These are phyloP conservation scores for Cataglyphis cursor DNA, from an alignment of 2,888 invertebrate genomes.

Conservation along the genomic window DNA sequence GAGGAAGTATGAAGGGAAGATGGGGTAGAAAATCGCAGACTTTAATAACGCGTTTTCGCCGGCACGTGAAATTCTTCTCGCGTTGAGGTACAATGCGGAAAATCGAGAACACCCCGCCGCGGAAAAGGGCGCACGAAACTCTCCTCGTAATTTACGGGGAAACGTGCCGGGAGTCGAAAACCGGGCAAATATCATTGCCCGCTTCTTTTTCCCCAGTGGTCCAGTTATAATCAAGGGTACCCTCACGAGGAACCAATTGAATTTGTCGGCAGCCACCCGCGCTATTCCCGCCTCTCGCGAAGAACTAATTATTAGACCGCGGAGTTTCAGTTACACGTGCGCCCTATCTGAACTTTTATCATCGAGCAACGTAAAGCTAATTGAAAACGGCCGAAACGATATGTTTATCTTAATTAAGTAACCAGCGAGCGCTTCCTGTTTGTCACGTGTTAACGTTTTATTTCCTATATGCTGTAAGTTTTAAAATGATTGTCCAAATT, in stretches of 20 bases:
- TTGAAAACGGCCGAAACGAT: slow-evolving; percentile 42
- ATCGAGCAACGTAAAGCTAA: slow-evolving; percentile 44
- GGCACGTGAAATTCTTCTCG: slow-evolving; percentile 75
- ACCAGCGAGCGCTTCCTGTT: neutral
- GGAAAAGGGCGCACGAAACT: slow-evolving; percentile 71
- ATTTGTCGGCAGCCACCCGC: slow-evolving; percentile 64
- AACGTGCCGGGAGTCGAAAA: slow-evolving; percentile 75
- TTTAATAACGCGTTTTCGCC: slow-evolving; percentile 77
- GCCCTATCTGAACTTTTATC: slow-evolving; percentile 61
- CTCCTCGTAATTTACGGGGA: slow-evolving; percentile 71
- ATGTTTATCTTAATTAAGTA: slow-evolving; percentile 44
- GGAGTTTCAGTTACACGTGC: slow-evolving; percentile 66
- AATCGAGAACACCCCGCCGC: slow-evolving; percentile 67
- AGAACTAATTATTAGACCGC: slow-evolving; percentile 71
- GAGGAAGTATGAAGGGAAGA: slow-evolving; percentile 46
- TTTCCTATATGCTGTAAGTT: neutral
- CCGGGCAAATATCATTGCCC: slow-evolving; percentile 74
- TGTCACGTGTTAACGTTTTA: slow-evolving; percentile 14
- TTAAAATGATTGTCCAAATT: neutral
- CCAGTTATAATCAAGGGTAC: slow-evolving; percentile 74
- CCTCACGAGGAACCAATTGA: slow-evolving; percentile 71
- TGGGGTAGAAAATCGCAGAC: slow-evolving; percentile 70
- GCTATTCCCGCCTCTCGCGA: slow-evolving; percentile 56
- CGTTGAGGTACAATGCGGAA: slow-evolving; percentile 76
- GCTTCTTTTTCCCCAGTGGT: slow-evolving; percentile 70